Conservation (phyloP, 1,140 invertebrate species). For the Rhyzopertha dominica region DNA sequence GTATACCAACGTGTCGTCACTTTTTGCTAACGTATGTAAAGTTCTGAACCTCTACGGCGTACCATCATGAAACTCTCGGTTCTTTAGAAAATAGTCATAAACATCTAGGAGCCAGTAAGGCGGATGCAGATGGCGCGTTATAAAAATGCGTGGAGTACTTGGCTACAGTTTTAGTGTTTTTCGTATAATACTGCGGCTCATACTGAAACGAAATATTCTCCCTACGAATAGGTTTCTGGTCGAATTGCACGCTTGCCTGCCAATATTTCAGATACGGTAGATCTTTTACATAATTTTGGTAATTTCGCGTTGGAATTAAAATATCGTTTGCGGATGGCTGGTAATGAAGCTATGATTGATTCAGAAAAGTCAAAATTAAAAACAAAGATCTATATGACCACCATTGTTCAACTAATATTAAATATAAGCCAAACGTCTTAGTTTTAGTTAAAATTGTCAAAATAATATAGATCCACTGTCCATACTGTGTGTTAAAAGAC, state of each 20-base stretch:
- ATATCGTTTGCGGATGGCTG: slow-evolving; percentile 23
- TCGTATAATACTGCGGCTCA: slow-evolving; percentile 7
- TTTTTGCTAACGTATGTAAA: too few relatives aligned
- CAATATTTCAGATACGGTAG: slow-evolving; percentile 15
- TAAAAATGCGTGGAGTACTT: background rate
- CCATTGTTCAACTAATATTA: too few relatives aligned
- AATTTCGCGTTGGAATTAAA: slow-evolving; percentile 25
- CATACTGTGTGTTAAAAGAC: too few relatives aligned
- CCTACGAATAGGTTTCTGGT: slow-evolving; percentile 12
- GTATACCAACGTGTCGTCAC: too few relatives aligned
- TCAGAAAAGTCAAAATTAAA: slow-evolving; percentile 13
- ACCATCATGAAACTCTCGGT: slow-evolving; percentile 4
- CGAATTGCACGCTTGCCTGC: too few relatives aligned
- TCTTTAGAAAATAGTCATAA: slow-evolving; percentile 5
- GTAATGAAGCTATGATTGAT: slow-evolving; percentile 20
- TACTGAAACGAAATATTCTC: slow-evolving; percentile 7
- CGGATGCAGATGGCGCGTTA: background rate
- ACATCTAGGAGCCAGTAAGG: background rate
- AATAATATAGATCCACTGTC: too few relatives aligned
- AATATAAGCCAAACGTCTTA: too few relatives aligned
- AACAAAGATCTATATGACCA: too few relatives aligned
- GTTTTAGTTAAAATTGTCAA: too few relatives aligned
- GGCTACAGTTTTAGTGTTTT: slow-evolving; percentile 7
- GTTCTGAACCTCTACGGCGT: too few relatives aligned
- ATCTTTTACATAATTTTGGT: slow-evolving; percentile 25